Evolutionary conservation across 2,797 vertebrate species (phyloP).

Genomic region (Siniperca scherzeri): DNA sequence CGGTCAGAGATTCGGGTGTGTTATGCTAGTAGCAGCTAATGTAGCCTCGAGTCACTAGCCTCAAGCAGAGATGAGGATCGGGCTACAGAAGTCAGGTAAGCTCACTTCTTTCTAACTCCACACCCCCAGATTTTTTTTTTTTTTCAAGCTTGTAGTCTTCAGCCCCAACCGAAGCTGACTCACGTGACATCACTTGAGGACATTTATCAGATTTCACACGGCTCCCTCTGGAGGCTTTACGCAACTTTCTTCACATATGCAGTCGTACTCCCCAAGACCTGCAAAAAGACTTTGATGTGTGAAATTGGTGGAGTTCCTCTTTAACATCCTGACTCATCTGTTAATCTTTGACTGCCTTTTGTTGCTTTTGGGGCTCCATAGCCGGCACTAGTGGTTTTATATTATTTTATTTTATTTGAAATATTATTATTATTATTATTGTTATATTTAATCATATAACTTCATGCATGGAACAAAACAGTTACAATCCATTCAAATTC

Average conservation of each 20-base stretch:
- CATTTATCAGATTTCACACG: background rate
- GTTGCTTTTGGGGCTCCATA: background rate
- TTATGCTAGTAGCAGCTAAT: background rate
- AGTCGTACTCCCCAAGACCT: background rate
- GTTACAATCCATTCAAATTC: background rate
- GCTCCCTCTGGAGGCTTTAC: background rate
- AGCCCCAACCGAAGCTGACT: background rate
- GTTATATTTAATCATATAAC: background rate
- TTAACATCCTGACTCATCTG: background rate
- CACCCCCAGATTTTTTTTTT: no score
- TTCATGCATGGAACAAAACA: background rate
- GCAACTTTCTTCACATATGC: background rate
- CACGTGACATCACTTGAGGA: background rate
- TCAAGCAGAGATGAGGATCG: no score
- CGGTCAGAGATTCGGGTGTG: no score
- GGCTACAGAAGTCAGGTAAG: no score
- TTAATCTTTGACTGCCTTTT: background rate
- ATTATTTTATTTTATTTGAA: background rate
- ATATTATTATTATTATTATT: background rate
- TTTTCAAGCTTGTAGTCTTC: background rate
- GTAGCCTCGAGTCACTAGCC: no score
- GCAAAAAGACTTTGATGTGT: background rate
- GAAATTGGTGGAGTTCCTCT: background rate
- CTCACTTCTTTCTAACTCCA: no score
- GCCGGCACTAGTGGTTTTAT: background rate